phyloP scores from a whole-genome alignment of 2,888 invertebrate species.

The Oligia fasciuncula region DNA sequence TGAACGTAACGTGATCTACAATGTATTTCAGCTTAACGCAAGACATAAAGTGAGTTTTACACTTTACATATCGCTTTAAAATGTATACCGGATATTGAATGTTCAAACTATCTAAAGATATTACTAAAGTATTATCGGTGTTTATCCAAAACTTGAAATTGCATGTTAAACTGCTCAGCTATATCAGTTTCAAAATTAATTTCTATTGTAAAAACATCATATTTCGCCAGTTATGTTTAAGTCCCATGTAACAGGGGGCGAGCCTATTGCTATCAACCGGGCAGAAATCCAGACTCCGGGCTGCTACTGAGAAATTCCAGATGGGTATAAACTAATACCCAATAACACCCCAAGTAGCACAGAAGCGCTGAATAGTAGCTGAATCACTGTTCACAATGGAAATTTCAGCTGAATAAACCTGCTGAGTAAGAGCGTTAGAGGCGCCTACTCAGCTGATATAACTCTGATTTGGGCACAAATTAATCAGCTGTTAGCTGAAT shows the following conservation, averaged over 20 bases:
- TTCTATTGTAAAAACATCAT: not conserved
- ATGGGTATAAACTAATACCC: not conserved
- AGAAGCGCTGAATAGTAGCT: too few relatives aligned
- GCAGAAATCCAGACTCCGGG: not conserved
- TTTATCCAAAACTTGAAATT: conserved; percentile 6
- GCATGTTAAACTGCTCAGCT: conserved; percentile 1
- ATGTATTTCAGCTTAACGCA: conserved; percentile 21
- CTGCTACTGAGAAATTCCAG: not conserved
- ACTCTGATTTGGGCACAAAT: too few relatives aligned
- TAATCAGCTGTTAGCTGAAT: too few relatives aligned
- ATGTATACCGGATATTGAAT: conserved; percentile 18
- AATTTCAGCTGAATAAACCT: too few relatives aligned
- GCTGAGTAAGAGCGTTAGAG: too few relatives aligned
- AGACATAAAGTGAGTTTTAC: conserved; percentile 14
- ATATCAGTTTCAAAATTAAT: not conserved
- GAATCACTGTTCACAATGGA: too few relatives aligned
- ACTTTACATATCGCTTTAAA: conserved; percentile 7
- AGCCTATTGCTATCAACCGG: not conserved
- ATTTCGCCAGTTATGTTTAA: not conserved
- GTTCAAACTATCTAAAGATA: not conserved
- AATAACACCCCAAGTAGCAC: too few relatives aligned
- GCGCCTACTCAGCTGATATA: too few relatives aligned
- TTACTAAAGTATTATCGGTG: not conserved
- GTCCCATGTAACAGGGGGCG: not conserved
- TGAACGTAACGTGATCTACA: conserved; percentile 17